Evolutionary conservation across 2,888 invertebrate genomes (phyloP).

Genomic region (Opisthograptis luteolata): DNA sequence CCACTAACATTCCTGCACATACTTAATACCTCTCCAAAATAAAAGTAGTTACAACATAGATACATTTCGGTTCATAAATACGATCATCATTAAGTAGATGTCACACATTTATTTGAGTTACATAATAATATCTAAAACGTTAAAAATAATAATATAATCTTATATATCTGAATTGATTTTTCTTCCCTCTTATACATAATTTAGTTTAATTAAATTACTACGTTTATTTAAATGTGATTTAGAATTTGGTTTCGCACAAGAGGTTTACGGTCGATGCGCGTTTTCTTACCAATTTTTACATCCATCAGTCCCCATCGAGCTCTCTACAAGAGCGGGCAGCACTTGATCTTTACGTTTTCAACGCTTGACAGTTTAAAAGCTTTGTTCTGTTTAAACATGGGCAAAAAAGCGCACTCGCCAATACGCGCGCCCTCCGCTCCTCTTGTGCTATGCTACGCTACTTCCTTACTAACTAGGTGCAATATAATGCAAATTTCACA

Average conservation of each 20-base stretch:
- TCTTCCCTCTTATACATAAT: conserved; percentile 60
- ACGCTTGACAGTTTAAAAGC: background rate
- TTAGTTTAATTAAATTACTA: conserved; percentile 58
- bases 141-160: background rate
- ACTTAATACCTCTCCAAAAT: no score
- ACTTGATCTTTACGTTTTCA: background rate
- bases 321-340: background rate
- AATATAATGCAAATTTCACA: conserved; percentile 71
- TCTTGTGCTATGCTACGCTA: conserved; percentile 65
- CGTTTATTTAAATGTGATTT: conserved; percentile 75
- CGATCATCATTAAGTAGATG: no score
- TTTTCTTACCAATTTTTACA: conserved; percentile 4
- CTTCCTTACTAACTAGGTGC: conserved; percentile 76
- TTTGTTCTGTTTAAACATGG: background rate
- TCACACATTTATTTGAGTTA: background rate
- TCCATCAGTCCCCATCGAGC: conserved; percentile 4
- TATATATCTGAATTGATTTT: conserved; percentile 53
- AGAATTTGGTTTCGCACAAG: conserved; percentile 77
- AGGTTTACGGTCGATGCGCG: conserved; percentile 57
- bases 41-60: no score
- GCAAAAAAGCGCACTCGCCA: background rate
- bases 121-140: background rate
- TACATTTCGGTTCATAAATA: no score
- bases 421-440: conserved; percentile 51
- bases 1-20: no score